Conservation (phyloP, 2,888 invertebrate genomes). For the Drosophila mimica region DNA sequence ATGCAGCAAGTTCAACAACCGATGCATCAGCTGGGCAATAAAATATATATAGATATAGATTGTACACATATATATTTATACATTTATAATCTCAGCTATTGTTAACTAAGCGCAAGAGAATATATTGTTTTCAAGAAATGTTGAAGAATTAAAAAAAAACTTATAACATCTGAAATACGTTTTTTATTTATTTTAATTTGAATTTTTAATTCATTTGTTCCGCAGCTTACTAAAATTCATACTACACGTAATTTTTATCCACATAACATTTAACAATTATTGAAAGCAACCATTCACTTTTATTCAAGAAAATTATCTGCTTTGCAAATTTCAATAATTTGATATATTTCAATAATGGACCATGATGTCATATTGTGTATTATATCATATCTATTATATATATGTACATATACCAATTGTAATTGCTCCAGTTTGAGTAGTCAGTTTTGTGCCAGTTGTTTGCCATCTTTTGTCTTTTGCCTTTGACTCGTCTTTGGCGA, state of each 20-base stretch:
- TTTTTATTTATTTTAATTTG: too few relatives aligned
- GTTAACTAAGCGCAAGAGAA: conserved; percentile 5
- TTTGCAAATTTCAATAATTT: neutral
- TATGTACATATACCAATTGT: neutral
- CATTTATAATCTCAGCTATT: conserved; percentile 20
- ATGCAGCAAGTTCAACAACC: conserved; percentile 47
- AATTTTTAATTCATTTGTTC: neutral
- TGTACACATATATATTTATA: neutral
- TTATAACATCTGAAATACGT: neutral
- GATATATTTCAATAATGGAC: conserved; percentile 4
- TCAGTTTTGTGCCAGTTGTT: conserved; percentile 3
- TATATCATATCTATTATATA: conserved; percentile 39
- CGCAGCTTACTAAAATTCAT: neutral
- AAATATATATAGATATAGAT: conserved; percentile 20
- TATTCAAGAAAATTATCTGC: neutral
- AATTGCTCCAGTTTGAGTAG: conserved; percentile 54
- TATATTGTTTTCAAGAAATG: neutral
- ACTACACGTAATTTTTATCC: neutral
- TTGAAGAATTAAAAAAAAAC: neutral
- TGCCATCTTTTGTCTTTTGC: conserved; percentile 21
- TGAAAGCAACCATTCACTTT: neutral
- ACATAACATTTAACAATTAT: neutral
- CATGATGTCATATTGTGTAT: conserved; percentile 17
- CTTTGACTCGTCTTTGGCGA: conserved; percentile 48
- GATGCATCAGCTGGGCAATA: conserved; percentile 42